Evolutionary conservation across 2,797 vertebrate genomes (phyloP).

Genomic region (Psittacula derbiana): DNA sequence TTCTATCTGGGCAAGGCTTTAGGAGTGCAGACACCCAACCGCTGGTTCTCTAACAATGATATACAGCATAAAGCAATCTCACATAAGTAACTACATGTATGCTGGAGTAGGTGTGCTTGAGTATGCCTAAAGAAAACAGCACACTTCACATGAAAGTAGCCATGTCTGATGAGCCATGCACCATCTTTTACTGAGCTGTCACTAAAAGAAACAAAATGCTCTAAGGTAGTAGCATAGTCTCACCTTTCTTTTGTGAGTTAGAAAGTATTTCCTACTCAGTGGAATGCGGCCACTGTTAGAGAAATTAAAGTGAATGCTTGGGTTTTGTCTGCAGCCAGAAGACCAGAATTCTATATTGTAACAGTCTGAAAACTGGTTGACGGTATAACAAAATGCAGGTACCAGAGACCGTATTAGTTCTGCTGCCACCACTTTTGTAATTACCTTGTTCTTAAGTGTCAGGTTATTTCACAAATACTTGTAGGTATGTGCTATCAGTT

Average conservation of each 20-base stretch:
- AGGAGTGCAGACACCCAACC: neutral
- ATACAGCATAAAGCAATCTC: neutral
- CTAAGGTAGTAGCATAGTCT: neutral
- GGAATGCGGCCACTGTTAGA: neutral
- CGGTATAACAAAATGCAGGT: neutral
- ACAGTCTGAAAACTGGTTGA: neutral
- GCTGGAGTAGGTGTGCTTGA: neutral
- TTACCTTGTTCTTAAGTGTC: neutral
- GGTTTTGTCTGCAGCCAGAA: neutral
- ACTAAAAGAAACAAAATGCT: neutral
- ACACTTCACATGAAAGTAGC: neutral
- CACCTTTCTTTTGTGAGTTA: neutral
- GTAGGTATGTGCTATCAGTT: neutral
- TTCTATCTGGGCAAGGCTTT: neutral
- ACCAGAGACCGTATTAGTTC: neutral
- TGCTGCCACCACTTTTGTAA: neutral
- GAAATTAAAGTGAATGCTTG: neutral
- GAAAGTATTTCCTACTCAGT: neutral
- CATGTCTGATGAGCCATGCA: neutral
- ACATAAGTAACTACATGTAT: neutral
- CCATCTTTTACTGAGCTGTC: neutral
- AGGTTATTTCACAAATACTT: neutral
- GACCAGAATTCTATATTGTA: neutral
- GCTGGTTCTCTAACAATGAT: rapidly evolving
- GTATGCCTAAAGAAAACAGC: neutral